A percentile compares a stretch with the other conserved stretches of the same genome.
These are phyloP conservation scores for Halesus radiatus DNA, from an alignment of 1,140 invertebrate genomes.

Conservation along the genomic window DNA sequence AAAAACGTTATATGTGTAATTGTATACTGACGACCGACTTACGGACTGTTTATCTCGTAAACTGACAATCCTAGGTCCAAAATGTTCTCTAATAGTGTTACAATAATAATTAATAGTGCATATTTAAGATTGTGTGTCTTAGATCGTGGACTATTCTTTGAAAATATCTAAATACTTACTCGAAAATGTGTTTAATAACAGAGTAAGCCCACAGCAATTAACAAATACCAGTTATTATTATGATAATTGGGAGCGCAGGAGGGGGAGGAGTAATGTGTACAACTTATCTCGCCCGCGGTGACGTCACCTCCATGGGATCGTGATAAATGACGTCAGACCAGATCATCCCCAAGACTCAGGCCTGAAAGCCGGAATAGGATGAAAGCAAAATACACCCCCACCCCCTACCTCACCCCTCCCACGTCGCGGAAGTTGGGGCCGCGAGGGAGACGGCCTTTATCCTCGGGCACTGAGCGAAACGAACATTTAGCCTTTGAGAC, in stretches of 20 bases:
- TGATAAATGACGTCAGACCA: conserved; percentile 50
- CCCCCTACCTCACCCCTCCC: not conserved
- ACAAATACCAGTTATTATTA: conserved; percentile 10
- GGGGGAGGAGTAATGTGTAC: conserved; percentile 26
- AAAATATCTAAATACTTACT: no score
- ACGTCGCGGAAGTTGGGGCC: not conserved
- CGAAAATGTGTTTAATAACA: no score
- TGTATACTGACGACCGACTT: no score
- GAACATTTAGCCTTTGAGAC: conserved; percentile 21
- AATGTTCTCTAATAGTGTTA: no score
- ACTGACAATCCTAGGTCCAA: no score
- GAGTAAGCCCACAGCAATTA: not conserved
- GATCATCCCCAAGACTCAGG: conserved; percentile 16
- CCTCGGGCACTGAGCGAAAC: conserved; percentile 21
- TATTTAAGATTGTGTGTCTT: no score
- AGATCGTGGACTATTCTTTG: no score
- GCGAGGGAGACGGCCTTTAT: conserved; percentile 15
- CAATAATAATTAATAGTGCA: no score
- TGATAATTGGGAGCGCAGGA: not conserved
- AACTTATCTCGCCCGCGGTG: conserved; percentile 53
- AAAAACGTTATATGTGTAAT: no score
- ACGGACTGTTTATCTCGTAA: no score
- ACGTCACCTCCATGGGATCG: conserved; percentile 36
- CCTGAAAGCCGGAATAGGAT: conserved; percentile 23
- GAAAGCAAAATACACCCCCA: not conserved